These are phyloP conservation scores for Hycleus phaleratus DNA, from an alignment of 1,140 invertebrate genomes.

Conservation along the genomic window DNA sequence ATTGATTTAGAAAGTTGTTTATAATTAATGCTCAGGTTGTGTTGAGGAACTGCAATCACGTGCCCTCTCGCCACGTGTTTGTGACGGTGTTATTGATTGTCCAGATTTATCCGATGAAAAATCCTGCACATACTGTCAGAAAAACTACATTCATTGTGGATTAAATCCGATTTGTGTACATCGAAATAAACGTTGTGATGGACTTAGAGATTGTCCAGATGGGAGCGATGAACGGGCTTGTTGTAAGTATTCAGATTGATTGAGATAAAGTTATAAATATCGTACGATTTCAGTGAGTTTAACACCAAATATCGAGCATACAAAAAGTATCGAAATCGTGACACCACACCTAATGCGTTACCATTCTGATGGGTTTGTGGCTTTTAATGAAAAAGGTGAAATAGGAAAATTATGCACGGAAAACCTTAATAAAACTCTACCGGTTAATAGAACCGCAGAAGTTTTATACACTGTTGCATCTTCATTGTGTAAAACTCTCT, in stretches of 20 bases:
- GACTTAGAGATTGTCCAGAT: conserved; percentile 73
- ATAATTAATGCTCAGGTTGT: conserved; percentile 47
- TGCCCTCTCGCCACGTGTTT: conserved; percentile 65
- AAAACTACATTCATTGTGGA: conserved; percentile 66
- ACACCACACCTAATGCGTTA: conserved; percentile 61
- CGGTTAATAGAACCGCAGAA: conserved; percentile 44
- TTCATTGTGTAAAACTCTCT: conserved; percentile 66
- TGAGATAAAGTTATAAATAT: background rate
- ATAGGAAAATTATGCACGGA: conserved; percentile 73
- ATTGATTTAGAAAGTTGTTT: background rate
- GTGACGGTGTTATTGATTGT: conserved; percentile 81
- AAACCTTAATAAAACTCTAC: conserved; percentile 53
- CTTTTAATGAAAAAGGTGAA: conserved; percentile 76
- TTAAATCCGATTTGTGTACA: conserved; percentile 66
- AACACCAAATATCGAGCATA: conserved; percentile 54
- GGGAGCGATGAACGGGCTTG: conserved; percentile 80
- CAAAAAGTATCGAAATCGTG: conserved; percentile 48
- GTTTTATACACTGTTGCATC: conserved; percentile 61
- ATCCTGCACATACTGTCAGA: conserved; percentile 65
- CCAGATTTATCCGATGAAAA: conserved; percentile 74
- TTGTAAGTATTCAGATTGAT: conserved; percentile 50
- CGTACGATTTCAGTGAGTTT: conserved; percentile 56
- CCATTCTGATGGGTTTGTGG: conserved; percentile 64
- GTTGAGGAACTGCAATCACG: conserved; percentile 59
- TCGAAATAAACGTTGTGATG: conserved; percentile 66